Percentiles rank a stretch among this genome's conserved stretches.
phyloP scores from a whole-genome alignment of 1,140 invertebrate genomes.

The Caenorhabditis latens region DNA sequence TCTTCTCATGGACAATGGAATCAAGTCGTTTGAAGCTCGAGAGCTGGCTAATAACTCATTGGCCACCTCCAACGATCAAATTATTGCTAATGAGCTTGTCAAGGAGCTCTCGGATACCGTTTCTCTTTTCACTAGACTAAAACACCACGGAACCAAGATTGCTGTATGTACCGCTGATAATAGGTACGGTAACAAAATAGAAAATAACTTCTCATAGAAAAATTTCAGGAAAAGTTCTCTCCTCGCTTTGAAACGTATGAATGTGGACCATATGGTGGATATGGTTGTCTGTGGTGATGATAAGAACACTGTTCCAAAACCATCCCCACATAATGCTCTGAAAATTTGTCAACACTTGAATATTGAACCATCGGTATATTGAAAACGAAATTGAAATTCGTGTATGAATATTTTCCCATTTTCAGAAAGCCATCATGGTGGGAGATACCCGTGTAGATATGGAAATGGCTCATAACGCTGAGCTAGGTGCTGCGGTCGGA shows the following conservation, averaged over 20 bases:
- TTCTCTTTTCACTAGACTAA: slow-evolving; percentile 79
- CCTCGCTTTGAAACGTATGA: slow-evolving; percentile 75
- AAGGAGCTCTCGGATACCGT: slow-evolving; percentile 76
- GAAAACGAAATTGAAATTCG: not conserved
- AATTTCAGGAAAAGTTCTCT: slow-evolving; percentile 77
- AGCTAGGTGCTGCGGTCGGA: slow-evolving; percentile 79
- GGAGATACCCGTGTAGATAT: slow-evolving; percentile 80
- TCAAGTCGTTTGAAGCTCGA: slow-evolving; percentile 64
- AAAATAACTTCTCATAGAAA: not conserved
- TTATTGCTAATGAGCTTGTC: slow-evolving; percentile 3
- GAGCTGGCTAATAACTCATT: not conserved
- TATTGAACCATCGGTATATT: slow-evolving; percentile 76
- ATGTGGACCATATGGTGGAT: slow-evolving; percentile 77
- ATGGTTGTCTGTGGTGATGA: slow-evolving; percentile 80
- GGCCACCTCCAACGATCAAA: not conserved
- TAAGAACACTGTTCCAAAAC: slow-evolving; percentile 78
- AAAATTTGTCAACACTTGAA: slow-evolving; percentile 79
- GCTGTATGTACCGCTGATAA: slow-evolving; percentile 80
- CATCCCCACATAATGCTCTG: slow-evolving; percentile 79
- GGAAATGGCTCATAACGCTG: slow-evolving; percentile 79
- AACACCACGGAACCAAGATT: slow-evolving; percentile 79
- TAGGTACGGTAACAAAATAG: slow-evolving; percentile 64
- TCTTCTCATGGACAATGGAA: slow-evolving; percentile 78
- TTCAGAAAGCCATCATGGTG: slow-evolving; percentile 79
- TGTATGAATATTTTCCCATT: not conserved